Conservation (phyloP, 2,797 vertebrate species). For the Esox masquinongy region DNA sequence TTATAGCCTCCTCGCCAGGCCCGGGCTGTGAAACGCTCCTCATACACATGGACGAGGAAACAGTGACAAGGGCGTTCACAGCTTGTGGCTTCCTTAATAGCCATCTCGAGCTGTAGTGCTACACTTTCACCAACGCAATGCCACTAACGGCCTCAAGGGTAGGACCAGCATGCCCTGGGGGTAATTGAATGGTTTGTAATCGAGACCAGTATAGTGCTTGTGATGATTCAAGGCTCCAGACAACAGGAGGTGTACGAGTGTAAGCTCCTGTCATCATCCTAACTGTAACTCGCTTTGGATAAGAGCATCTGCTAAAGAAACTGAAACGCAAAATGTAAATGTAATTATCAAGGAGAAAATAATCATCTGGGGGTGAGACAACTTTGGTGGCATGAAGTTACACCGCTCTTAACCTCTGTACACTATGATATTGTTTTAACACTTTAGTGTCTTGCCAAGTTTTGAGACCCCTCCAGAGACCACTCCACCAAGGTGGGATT, state of each 20-base stretch:
- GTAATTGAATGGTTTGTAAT: neutral
- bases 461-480: neutral
- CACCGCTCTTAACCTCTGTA: neutral
- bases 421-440: neutral
- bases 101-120: neutral
- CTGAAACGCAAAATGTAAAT: too few species aligned
- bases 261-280: neutral
- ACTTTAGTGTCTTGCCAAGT: neutral
- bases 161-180: neutral
- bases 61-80: slow-evolving; percentile 50
- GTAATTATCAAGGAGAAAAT: neutral
- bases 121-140: neutral
- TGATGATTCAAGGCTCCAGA: neutral
- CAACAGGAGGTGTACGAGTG: neutral
- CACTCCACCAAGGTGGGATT: too few species aligned
- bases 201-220: neutral
- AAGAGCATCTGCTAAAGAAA: too few species aligned
- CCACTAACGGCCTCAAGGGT: neutral
- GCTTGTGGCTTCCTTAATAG: slow-evolving; percentile 30
- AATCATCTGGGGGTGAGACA: neutral
- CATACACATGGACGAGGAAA: slow-evolving; percentile 49
- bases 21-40: slow-evolving; percentile 56
- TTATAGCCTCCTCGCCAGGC: slow-evolving; percentile 51
- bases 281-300: too few species aligned
- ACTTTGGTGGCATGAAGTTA: neutral